phyloP scores from a whole-genome alignment of 2,113 vertebrate species.

The Sinosuthora webbiana region DNA sequence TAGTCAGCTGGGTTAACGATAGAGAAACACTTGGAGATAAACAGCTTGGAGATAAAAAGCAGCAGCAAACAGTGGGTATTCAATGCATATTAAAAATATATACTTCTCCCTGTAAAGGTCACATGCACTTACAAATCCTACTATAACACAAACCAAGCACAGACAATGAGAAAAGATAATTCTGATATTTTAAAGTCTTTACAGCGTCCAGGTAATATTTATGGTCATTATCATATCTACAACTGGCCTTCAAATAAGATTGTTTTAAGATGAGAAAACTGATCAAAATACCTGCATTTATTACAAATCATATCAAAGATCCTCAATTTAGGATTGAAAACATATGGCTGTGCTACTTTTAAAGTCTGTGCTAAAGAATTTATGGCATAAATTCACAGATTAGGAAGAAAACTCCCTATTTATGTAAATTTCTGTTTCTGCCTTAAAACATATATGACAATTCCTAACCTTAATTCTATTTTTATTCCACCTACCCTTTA shows the following conservation, averaged over 20 bases:
- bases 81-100: background rate
- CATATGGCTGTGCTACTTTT: background rate
- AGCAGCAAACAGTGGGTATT: background rate
- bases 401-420: background rate
- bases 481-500: background rate
- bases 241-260: background rate
- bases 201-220: background rate
- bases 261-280: background rate
- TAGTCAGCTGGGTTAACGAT: background rate
- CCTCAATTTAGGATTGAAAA: background rate
- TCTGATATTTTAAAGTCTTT: background rate
- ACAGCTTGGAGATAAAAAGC: background rate
- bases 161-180: background rate
- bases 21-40: too few relatives aligned
- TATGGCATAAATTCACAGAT: background rate
- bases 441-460: background rate
- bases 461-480: background rate
- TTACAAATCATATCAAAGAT: background rate
- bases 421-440: background rate
- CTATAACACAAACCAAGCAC: background rate
- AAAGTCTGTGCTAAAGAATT: background rate
- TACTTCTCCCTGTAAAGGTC: background rate
- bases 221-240: background rate
- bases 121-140: background rate
- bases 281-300: background rate